phyloP scores from a whole-genome alignment of 1,140 invertebrate genomes.

The Drosophila miranda region DNA sequence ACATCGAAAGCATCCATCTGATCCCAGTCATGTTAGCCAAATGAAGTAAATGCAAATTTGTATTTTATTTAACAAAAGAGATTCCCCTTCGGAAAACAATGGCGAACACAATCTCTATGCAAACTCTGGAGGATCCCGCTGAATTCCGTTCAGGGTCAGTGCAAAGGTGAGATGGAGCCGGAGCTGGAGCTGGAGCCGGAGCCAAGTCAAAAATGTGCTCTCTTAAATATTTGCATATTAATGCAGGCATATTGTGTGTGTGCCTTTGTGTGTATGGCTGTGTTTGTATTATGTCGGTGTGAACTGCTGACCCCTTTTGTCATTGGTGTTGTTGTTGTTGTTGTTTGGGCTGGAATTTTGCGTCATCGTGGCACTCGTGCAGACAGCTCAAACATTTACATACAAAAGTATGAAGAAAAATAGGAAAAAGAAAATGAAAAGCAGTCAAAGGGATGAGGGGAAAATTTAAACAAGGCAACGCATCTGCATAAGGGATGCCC shows the following conservation, averaged over 20 bases:
- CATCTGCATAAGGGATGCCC: slow-evolving; percentile 51
- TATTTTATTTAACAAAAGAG: slow-evolving; percentile 29
- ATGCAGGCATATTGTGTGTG: slow-evolving; percentile 53
- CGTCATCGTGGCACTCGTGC: slow-evolving; percentile 66
- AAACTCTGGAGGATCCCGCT: slow-evolving; percentile 2
- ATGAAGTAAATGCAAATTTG: slow-evolving; percentile 57
- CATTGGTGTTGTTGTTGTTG: slow-evolving; percentile 30
- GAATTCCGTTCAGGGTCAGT: not conserved
- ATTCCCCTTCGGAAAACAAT: slow-evolving; percentile 18
- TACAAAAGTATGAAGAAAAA: slow-evolving; percentile 49
- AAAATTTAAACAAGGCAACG: slow-evolving; percentile 23
- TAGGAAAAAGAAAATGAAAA: slow-evolving; percentile 17
- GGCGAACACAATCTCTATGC: slow-evolving; percentile 11
- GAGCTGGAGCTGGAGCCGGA: not conserved
- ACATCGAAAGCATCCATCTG: not conserved
- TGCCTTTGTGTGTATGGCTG: slow-evolving; percentile 17
- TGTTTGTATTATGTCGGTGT: slow-evolving; percentile 49
- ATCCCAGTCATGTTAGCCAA: slow-evolving; percentile 16
- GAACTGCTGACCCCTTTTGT: slow-evolving; percentile 59
- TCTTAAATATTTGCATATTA: slow-evolving; percentile 74
- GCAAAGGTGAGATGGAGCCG: slow-evolving; percentile 15
- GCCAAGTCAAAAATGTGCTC: slow-evolving; percentile 56
- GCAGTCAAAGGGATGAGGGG: slow-evolving; percentile 12
- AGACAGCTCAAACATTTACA: slow-evolving; percentile 78
- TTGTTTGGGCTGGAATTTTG: slow-evolving; percentile 46